These are phyloP conservation scores for Ericerus pela DNA, from an alignment of 1,140 invertebrate genomes.

Conservation along the genomic window DNA sequence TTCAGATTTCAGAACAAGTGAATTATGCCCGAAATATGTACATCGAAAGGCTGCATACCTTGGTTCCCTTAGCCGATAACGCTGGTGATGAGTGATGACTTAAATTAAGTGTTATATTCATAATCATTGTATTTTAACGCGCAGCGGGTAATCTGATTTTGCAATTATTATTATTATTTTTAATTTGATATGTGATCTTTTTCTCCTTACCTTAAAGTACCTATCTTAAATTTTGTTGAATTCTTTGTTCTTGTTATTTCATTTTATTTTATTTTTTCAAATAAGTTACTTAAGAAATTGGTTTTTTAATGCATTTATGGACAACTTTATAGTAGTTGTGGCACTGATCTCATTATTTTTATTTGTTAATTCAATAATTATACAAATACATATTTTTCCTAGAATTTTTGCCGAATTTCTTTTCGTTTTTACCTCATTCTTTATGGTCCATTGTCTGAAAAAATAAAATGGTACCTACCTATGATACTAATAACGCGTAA, in stretches of 20 bases:
- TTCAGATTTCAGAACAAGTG: constrained; percentile 49
- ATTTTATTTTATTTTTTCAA: neutral
- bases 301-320: neutral
- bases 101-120: neutral
- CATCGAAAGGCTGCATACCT: constrained; percentile 55
- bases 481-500: too few relatives aligned
- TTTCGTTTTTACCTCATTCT: too few relatives aligned
- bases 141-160: neutral
- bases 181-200: neutral
- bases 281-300: too few relatives aligned
- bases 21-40: constrained; percentile 77
- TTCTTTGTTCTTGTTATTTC: neutral
- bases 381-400: too few relatives aligned
- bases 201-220: neutral
- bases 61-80: constrained; percentile 21
- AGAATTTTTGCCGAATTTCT: too few relatives aligned
- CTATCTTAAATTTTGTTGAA: neutral
- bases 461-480: too few relatives aligned
- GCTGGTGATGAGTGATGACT: neutral
- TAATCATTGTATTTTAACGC: neutral
- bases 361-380: too few relatives aligned
- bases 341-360: neutral
- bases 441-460: too few relatives aligned
- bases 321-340: neutral
- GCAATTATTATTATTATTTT: neutral